Conservation (phyloP, 2,797 vertebrate genomes). For the Lindbergichthys nudifrons region DNA sequence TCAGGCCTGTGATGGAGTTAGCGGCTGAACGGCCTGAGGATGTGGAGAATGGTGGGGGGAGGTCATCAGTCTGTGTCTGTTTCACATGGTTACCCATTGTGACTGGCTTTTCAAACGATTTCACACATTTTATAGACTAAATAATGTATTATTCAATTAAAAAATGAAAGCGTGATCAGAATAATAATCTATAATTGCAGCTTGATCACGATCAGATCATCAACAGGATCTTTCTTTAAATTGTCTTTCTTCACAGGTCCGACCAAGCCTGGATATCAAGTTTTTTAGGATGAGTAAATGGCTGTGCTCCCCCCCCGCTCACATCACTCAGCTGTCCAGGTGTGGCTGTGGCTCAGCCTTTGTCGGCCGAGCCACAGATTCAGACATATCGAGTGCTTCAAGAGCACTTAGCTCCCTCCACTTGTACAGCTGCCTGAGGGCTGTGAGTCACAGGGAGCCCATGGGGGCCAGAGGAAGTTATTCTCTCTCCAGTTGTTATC, state of each 20-base stretch:
- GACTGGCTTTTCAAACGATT: background rate
- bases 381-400: slow-evolving; percentile 54
- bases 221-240: background rate
- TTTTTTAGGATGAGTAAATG: slow-evolving; percentile 22
- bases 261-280: slow-evolving; percentile 4
- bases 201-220: background rate
- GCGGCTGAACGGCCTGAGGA: slow-evolving; percentile 44
- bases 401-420: slow-evolving; percentile 51
- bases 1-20: slow-evolving; percentile 37
- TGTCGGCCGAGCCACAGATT: slow-evolving; percentile 34
- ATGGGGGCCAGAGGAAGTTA: slow-evolving; percentile 23
- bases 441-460: slow-evolving; percentile 37
- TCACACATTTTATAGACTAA: background rate
- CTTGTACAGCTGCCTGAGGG: slow-evolving; percentile 33
- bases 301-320: slow-evolving; percentile 18
- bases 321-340: slow-evolving; percentile 60
- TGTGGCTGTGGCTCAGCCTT: slow-evolving; percentile 49
- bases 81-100: slow-evolving; percentile 52
- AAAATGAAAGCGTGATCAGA: background rate
- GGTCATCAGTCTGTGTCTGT: slow-evolving; percentile 43
- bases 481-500: background rate
- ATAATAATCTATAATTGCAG: background rate
- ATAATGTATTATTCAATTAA: background rate
- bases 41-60: slow-evolving; percentile 4
- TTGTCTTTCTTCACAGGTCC: background rate